Conservation (phyloP, 92 coral and sea anemone species). For the Phenganax stokvisi region DNA sequence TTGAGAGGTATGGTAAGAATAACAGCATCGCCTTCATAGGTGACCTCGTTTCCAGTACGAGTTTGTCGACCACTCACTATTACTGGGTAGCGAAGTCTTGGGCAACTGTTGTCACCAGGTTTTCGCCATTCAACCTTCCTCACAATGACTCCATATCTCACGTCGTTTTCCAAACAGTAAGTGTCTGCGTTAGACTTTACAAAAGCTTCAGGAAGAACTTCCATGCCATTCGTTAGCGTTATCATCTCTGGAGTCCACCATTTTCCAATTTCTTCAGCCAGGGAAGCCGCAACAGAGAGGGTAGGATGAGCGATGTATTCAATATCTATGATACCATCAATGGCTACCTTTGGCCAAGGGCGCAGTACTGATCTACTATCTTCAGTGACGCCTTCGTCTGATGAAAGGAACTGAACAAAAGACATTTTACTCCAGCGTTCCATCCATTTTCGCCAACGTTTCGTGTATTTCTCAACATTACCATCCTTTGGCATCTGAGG, state of each 20-base stretch:
- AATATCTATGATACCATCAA: conserved; percentile 18
- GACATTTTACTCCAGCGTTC: conserved; percentile 38
- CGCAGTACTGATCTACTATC: not conserved
- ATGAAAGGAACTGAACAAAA: conserved; percentile 10
- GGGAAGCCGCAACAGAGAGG: conserved; percentile 2
- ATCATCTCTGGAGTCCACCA: conserved; percentile 34
- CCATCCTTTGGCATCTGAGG: not conserved
- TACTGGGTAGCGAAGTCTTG: conserved; percentile 5
- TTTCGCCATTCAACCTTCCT: conserved; percentile 9
- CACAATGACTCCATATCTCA: conserved; percentile 21
- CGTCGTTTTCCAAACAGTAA: conserved; percentile 8
- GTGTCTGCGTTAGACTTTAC: not conserved
- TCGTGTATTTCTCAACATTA: conserved; percentile 16
- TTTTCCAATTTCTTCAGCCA: conserved; percentile 26
- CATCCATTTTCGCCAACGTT: conserved; percentile 31
- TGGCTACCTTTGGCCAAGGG: conserved; percentile 37
- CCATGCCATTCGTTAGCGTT: conserved; percentile 25
- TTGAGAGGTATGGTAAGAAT: conserved; percentile 48
- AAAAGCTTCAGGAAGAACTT: conserved; percentile 23
- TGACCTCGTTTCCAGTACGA: conserved; percentile 22
- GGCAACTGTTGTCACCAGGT: not conserved
- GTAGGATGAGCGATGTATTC: not conserved
- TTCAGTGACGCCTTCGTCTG: not conserved
- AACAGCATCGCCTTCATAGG: conserved; percentile 49
- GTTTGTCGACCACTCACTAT: conserved; percentile 25